Conservation (phyloP, 2,797 vertebrate genomes). For the Sandelia bainsii region DNA sequence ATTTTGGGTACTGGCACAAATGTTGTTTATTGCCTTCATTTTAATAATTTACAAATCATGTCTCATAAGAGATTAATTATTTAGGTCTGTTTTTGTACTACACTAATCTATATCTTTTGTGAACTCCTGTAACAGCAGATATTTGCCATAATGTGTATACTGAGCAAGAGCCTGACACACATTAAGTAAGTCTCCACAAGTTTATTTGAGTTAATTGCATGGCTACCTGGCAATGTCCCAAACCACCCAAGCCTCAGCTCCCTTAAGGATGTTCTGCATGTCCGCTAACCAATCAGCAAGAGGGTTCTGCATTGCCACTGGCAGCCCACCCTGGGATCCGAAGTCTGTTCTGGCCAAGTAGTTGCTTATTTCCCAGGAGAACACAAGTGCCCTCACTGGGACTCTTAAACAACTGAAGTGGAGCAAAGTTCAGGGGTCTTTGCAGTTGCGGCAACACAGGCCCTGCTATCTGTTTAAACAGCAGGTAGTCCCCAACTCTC, state of each 20-base stretch:
- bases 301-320: constrained; percentile 56
- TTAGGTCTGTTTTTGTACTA: background rate
- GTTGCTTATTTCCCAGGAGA: constrained; percentile 79
- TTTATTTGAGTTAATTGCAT: constrained; percentile 75
- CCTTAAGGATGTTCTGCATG: constrained; percentile 63
- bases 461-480: constrained; percentile 82
- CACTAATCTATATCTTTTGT: background rate
- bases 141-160: constrained; percentile 40
- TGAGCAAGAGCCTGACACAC: constrained; percentile 56
- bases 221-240: constrained; percentile 66
- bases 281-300: constrained; percentile 68
- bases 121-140: background rate
- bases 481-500: constrained; percentile 79
- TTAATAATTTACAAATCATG: background rate
- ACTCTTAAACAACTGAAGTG: constrained; percentile 79
- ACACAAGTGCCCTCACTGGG: constrained; percentile 61
- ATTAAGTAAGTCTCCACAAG: constrained; percentile 68
- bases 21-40: constrained; percentile 2
- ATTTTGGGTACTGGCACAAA: background rate
- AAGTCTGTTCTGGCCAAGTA: constrained; percentile 81
- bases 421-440: constrained; percentile 72
- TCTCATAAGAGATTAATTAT: background rate
- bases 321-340: constrained; percentile 76
- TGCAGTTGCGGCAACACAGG: constrained; percentile 64
- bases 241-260: constrained; percentile 79